Evolutionary conservation across 2,797 vertebrate species (phyloP), one percentile per base, ranked within the genome.

Genomic region (Malurus splendens): DNA sequence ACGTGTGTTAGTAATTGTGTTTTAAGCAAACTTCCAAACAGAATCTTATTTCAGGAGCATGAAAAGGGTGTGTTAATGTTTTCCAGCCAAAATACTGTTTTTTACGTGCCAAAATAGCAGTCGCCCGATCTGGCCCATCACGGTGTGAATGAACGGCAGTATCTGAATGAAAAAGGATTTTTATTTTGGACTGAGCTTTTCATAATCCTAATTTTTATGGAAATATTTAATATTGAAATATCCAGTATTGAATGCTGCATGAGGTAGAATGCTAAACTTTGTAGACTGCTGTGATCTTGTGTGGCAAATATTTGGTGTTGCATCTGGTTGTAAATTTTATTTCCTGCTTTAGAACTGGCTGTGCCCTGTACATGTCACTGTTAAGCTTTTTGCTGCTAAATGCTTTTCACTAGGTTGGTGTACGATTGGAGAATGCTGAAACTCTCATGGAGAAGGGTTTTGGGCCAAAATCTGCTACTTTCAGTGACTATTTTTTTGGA

Each of bases 391-490:
- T 48, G 71, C 25, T 62, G 27, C n/a, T 11, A 2, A 24, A 7
- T 93, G 44, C 89, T 45, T 67, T 75, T 78, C 62, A 41, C 32
- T 62, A 99, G 98, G 94, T 99, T 68, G 96, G 96, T 51, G 42
- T 98, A 57, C 95, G 96, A n/a, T 48, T 98, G 74, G 98, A 99
- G 95, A 98, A 98, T 50, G 96, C 97, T 7, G 98, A 99, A 87
- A 93, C 96, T 16, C 88, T 98, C 7, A n/a, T 98, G 54, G 93
- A 90, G 94, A 97, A 94, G 32, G 18, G 97, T 36, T 97, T 98
- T 23, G 96, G 95, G 32, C 92, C 75, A 0, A 94, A 96, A 45
- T 92, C 90, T 54, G 50, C 93, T n/a, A 47, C 92, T 59, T 94
- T 94, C 33, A 92, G 90, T 61, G 90, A 93, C 13, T 67, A 54